Percentiles rank a stretch among this genome's conserved stretches.
Conservation (phyloP, 1,140 invertebrate species). For the Nylanderia fulva region DNA sequence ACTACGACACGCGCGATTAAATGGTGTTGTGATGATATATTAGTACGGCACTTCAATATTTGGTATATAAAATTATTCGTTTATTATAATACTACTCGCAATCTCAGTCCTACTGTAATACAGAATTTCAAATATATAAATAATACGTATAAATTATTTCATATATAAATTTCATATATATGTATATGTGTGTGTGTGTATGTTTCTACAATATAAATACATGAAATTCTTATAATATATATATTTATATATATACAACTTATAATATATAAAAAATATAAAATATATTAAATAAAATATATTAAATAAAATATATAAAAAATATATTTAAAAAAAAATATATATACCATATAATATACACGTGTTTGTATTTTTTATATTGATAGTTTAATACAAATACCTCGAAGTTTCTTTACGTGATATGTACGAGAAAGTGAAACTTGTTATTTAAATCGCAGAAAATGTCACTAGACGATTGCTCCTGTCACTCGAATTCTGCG, state of each 20-base stretch:
- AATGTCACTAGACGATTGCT: background rate
- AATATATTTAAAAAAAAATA: too few species aligned
- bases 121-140: background rate
- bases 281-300: too few species aligned
- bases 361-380: too few species aligned
- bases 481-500: slow-evolving; percentile 3
- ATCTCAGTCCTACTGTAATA: background rate
- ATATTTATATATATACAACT: too few species aligned
- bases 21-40: background rate
- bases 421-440: background rate
- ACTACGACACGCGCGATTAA: slow-evolving; percentile 21
- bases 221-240: background rate
- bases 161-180: background rate
- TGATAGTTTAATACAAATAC: background rate
- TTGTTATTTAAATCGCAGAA: background rate
- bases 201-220: background rate
- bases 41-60: background rate
- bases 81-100: background rate
- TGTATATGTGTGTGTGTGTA: background rate
- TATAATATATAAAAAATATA: too few species aligned
- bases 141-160: background rate
- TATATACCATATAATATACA: too few species aligned
- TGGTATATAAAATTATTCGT: background rate
- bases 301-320: too few species aligned
- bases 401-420: background rate